These are phyloP conservation scores for Hypselothyrea guttata DNA, from an alignment of 2,888 invertebrate species.

Conservation along the genomic window DNA sequence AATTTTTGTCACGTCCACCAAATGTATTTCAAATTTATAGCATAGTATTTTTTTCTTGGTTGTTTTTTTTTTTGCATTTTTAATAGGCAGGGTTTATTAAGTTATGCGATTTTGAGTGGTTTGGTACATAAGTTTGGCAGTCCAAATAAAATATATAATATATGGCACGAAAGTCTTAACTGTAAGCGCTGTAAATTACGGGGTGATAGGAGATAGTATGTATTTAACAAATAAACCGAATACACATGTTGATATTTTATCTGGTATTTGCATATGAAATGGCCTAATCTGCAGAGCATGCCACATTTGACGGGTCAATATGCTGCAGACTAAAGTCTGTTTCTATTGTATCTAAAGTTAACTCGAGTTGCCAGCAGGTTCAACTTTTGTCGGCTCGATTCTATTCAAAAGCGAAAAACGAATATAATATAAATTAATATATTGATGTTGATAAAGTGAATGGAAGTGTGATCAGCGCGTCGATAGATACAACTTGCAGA, in stretches of 20 bases:
- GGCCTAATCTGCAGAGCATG: constrained; percentile 65
- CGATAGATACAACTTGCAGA: constrained; percentile 16
- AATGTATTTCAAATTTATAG: constrained; percentile 46
- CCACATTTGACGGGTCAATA: constrained; percentile 61
- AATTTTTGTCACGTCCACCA: constrained; percentile 18
- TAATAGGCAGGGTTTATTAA: constrained; percentile 42
- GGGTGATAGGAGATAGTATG: constrained; percentile 34
- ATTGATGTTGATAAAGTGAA: constrained; percentile 35
- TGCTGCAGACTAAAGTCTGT: constrained; percentile 11
- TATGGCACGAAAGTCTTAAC: constrained; percentile 59
- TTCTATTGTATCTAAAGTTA: constrained; percentile 33
- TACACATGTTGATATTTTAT: constrained; percentile 45
- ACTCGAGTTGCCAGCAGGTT: constrained; percentile 10
- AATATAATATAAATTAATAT: too few relatives aligned
- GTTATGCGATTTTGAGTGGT: constrained; percentile 61
- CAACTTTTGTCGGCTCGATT: constrained; percentile 24
- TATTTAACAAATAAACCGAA: constrained; percentile 49
- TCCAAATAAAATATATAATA: constrained; percentile 66
- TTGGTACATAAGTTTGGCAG: constrained; percentile 41
- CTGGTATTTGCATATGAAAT: constrained; percentile 64
- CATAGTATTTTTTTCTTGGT: constrained; percentile 25
- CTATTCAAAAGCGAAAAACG: constrained; percentile 24
- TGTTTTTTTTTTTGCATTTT: constrained; percentile 57
- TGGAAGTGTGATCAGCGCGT: constrained; percentile 26
- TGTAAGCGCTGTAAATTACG: constrained; percentile 70